Conservation (phyloP, 2,888 invertebrate genomes). For the Aspidiotus rigidus region DNA sequence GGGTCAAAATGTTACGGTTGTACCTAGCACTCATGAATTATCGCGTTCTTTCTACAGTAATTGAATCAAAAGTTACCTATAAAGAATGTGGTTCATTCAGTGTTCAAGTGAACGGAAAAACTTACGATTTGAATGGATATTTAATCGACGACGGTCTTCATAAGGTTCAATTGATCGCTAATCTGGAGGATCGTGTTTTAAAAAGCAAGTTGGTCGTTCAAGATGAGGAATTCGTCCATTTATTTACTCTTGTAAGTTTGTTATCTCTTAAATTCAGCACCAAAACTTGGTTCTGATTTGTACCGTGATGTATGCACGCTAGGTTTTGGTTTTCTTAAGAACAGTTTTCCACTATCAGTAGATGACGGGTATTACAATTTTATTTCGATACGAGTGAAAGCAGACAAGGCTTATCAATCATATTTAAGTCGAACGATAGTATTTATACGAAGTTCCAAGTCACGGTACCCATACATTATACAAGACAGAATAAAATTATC, state of each 20-base stretch:
- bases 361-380: too few relatives aligned
- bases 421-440: too few relatives aligned
- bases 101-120: conserved; percentile 45
- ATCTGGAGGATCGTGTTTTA: not conserved
- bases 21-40: too few relatives aligned
- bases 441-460: too few relatives aligned
- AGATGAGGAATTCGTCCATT: conserved; percentile 30
- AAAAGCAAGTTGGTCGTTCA: conserved; percentile 24
- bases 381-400: too few relatives aligned
- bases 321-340: too few relatives aligned
- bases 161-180: not conserved
- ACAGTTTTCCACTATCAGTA: too few relatives aligned
- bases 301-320: too few relatives aligned
- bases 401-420: too few relatives aligned
- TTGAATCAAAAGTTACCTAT: conserved; percentile 52
- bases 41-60: conserved; percentile 43
- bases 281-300: too few relatives aligned
- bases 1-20: not conserved
- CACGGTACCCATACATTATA: too few relatives aligned
- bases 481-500: too few relatives aligned
- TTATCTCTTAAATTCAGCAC: not conserved
- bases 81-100: conserved; percentile 45
- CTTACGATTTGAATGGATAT: conserved; percentile 18
- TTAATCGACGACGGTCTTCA: not conserved
- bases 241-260: conserved; percentile 33